Evolutionary conservation across 2,113 vertebrate species (phyloP).

Genomic region (Pyrgilauda ruficollis): DNA sequence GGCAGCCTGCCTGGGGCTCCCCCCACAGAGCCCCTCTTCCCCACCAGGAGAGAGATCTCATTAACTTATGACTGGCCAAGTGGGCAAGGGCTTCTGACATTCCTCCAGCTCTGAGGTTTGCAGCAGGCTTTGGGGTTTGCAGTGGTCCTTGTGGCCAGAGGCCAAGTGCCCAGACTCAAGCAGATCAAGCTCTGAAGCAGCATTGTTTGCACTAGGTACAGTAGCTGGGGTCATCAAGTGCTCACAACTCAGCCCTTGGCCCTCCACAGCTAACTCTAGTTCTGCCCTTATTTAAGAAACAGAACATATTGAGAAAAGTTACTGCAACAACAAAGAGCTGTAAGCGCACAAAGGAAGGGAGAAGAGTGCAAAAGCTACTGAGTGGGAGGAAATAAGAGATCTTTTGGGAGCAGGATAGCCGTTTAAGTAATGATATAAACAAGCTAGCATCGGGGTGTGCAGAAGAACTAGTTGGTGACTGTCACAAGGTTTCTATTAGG

Average conservation of each 20-base stretch:
- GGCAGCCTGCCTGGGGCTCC: neutral
- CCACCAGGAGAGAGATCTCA: neutral
- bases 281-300: neutral
- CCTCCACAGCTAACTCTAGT: neutral
- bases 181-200: neutral
- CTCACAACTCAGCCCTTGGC: neutral
- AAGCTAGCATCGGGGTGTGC: neutral
- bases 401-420: neutral
- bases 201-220: neutral
- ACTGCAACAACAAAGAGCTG: neutral
- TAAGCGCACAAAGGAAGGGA: neutral
- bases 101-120: neutral
- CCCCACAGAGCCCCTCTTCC: neutral
- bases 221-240: neutral
- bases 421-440: neutral
- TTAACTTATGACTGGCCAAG: neutral
- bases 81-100: neutral
- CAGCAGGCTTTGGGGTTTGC: neutral
- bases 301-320: neutral
- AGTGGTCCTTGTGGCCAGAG: neutral
- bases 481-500: neutral
- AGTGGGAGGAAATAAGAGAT: neutral
- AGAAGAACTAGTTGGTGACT: neutral
- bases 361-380: neutral
- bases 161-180: neutral